Percentiles rank a stretch among this genome's conserved stretches.
Evolutionary conservation across 1,140 invertebrate genomes (phyloP).

Genomic region (Piezodorus guildinii): DNA sequence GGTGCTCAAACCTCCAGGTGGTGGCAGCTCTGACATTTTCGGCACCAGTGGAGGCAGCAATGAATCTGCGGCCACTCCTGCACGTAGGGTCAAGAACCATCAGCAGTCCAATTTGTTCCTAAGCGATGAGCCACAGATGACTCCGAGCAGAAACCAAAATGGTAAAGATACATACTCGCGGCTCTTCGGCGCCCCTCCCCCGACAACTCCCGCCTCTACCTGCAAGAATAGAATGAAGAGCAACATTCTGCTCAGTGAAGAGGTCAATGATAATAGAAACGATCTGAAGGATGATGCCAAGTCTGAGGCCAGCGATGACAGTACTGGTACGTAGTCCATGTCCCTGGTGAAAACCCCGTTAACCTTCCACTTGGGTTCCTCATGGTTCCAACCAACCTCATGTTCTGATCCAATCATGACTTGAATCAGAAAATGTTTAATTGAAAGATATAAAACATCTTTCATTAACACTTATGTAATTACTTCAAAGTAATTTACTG

Average conservation of each 20-base stretch:
- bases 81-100: conserved; percentile 31
- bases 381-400: too few relatives aligned
- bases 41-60: conserved; percentile 26
- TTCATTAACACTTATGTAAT: too few relatives aligned
- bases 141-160: conserved; percentile 19
- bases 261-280: background rate
- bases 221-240: conserved; percentile 22
- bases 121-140: conserved; percentile 17
- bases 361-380: too few relatives aligned
- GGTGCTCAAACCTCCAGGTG: conserved; percentile 53
- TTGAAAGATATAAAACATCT: too few relatives aligned
- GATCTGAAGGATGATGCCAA: background rate
- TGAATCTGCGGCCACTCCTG: conserved; percentile 31
- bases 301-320: background rate
- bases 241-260: conserved; percentile 18
- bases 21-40: conserved; percentile 51
- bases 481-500: too few relatives aligned
- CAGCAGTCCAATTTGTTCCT: conserved; percentile 17
- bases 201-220: background rate
- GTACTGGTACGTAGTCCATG: background rate
- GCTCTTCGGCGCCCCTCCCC: conserved; percentile 23
- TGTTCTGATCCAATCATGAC: too few relatives aligned
- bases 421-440: too few relatives aligned
- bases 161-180: conserved; percentile 26
- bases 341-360: too few relatives aligned